Percentiles rank a stretch among this genome's conserved stretches.
These are phyloP conservation scores for Apostichopus californicus DNA, from an alignment of 35 echinoderm and acorn worm genomes.

Conservation along the genomic window DNA sequence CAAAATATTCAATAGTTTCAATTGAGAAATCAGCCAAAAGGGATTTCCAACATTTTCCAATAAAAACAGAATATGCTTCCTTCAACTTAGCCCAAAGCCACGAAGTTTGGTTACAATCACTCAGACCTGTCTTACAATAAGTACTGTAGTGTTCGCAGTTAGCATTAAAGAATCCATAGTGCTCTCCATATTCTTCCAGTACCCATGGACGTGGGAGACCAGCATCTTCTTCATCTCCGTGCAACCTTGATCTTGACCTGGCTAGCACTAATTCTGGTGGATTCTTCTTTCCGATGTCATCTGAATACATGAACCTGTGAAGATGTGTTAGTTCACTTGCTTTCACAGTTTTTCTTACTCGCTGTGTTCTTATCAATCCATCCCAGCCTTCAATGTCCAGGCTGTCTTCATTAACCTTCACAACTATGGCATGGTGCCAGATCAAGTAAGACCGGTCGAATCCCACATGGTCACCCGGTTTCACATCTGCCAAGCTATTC, in stretches of 20 bases:
- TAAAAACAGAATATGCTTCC: neutral
- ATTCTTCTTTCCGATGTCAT: neutral
- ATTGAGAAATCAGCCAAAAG: neutral
- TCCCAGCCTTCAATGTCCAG: slow-evolving; percentile 11
- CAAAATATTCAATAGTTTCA: slow-evolving; percentile 12
- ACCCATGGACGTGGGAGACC: neutral
- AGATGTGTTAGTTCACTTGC: neutral
- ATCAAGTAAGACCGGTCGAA: neutral
- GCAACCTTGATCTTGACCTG: neutral
- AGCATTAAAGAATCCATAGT: slow-evolving; percentile 11
- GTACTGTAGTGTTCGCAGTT: slow-evolving; percentile 32
- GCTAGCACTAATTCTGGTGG: slow-evolving; percentile 13
- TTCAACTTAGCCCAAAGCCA: neutral
- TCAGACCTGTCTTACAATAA: neutral
- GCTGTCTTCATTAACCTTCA: neutral
- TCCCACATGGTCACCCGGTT: slow-evolving; percentile 5
- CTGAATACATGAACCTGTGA: slow-evolving; percentile 7
- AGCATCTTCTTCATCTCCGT: slow-evolving; percentile 14
- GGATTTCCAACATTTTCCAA: neutral
- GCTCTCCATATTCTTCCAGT: neutral
- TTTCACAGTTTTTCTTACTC: neutral
- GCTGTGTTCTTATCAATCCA: neutral
- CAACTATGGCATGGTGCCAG: slow-evolving; percentile 28
- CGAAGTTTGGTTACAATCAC: neutral
- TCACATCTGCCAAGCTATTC: neutral